phyloP scores from a whole-genome alignment of 1,140 invertebrate species.

The Thalassaphorura encarpata region DNA sequence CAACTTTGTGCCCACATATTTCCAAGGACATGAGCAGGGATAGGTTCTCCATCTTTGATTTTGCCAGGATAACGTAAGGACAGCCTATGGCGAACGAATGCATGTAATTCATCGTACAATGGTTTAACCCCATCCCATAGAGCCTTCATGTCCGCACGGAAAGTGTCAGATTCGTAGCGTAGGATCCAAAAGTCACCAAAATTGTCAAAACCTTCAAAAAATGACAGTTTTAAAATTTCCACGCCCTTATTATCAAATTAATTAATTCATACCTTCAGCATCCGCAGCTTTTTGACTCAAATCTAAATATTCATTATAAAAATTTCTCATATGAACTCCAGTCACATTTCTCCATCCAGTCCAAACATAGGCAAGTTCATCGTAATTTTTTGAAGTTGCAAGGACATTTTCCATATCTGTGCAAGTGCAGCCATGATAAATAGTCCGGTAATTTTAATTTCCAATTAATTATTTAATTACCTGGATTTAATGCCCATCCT shows the following conservation, averaged over 20 bases:
- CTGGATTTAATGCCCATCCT: conserved; percentile 35
- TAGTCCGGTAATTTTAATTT: too few relatives aligned
- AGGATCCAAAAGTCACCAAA: conserved; percentile 53
- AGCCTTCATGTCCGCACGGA: conserved; percentile 47
- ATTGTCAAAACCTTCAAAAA: conserved; percentile 13
- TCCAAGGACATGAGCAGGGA: conserved; percentile 83
- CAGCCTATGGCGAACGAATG: conserved; percentile 74
- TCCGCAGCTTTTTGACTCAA: conserved; percentile 52
- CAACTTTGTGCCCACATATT: conserved; percentile 67
- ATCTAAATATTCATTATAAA: conserved; percentile 59
- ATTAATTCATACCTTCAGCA: conserved; percentile 43
- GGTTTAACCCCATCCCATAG: conserved; percentile 68
- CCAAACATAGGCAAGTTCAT: conserved; percentile 50
- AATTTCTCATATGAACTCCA: conserved; percentile 61
- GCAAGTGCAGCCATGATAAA: too few relatives aligned
- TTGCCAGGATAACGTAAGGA: conserved; percentile 54
- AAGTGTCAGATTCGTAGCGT: conserved; percentile 52
- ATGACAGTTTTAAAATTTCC: too few relatives aligned
- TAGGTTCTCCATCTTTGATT: conserved; percentile 61
- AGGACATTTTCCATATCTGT: conserved; percentile 38
- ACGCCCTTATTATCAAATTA: too few relatives aligned
- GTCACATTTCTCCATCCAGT: conserved; percentile 47
- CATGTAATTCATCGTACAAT: conserved; percentile 76
- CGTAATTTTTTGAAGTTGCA: conserved; percentile 38
- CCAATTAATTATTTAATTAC: too few relatives aligned